phyloP scores from a whole-genome alignment of 1,140 invertebrate genomes.

The Ceratosolen fusciceps region DNA sequence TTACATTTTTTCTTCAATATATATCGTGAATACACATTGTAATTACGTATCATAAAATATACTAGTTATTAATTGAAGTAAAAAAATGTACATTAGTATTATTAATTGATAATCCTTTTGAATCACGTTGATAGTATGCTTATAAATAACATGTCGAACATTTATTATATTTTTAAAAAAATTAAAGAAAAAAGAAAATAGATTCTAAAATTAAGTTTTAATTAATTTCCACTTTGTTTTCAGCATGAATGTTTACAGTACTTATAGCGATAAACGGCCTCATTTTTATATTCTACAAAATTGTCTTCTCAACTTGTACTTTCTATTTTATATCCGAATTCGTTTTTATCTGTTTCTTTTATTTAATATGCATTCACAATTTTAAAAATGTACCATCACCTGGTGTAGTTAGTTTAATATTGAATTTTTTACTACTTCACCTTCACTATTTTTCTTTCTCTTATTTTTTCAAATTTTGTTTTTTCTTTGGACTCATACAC shows the following conservation, averaged over 20 bases:
- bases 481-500: neutral
- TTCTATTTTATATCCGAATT: neutral
- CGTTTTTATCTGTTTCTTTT: constrained; percentile 17
- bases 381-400: constrained; percentile 53
- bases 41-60: constrained; percentile 35
- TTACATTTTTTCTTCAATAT: constrained; percentile 33
- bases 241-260: constrained; percentile 8
- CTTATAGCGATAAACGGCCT: constrained; percentile 46
- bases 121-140: constrained; percentile 4
- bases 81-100: constrained; percentile 24
- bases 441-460: constrained; percentile 28
- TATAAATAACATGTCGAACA: constrained; percentile 14
- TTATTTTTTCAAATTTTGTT: constrained; percentile 44
- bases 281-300: neutral
- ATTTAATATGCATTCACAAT: constrained; percentile 33
- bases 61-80: constrained; percentile 18
- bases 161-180: constrained; percentile 3
- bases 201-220: constrained; percentile 1
- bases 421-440: neutral
- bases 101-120: neutral
- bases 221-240: constrained; percentile 20
- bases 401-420: constrained; percentile 52
- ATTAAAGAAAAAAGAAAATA: too few species aligned
- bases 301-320: neutral
- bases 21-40: constrained; percentile 64